Evolutionary conservation across 37 sponge, comb jelly and placozoan species (phyloP).

Genomic region (Chondrilla cf. caribensis): DNA sequence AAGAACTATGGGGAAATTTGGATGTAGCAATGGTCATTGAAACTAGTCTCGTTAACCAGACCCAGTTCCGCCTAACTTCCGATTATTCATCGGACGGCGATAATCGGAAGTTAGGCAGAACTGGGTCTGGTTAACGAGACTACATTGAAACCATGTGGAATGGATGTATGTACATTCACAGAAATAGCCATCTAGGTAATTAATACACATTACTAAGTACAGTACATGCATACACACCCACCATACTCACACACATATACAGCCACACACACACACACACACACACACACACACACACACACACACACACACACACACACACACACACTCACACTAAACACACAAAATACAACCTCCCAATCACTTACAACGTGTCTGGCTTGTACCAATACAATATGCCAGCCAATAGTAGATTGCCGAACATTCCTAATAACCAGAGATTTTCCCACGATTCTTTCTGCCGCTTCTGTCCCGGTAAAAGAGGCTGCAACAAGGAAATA

Average conservation of each 20-base stretch:
- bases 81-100: too few species aligned
- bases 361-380: slow-evolving; percentile 61
- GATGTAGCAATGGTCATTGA: neutral
- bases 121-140: too few species aligned
- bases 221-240: neutral
- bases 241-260: slow-evolving; percentile 37
- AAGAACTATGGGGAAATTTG: slow-evolving; percentile 44
- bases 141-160: too few species aligned
- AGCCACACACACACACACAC: neutral
- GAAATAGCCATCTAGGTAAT: too few species aligned
- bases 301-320: slow-evolving; percentile 5
- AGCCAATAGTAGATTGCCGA: slow-evolving; percentile 45
- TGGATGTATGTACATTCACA: too few species aligned
- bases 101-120: too few species aligned
- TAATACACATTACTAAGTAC: too few species aligned
- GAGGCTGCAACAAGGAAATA: slow-evolving; percentile 39
- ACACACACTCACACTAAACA: neutral
- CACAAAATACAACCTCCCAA: neutral
- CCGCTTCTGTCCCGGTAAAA: slow-evolving; percentile 69
- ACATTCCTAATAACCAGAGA: slow-evolving; percentile 51
- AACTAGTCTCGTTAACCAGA: too few species aligned
- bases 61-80: too few species aligned
- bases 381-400: slow-evolving; percentile 30
- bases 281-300: slow-evolving; percentile 21
- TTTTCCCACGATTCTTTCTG: slow-evolving; percentile 74